Evolutionary conservation across 2,888 invertebrate species (phyloP).

Genomic region (Phragmatobia fuliginosa): DNA sequence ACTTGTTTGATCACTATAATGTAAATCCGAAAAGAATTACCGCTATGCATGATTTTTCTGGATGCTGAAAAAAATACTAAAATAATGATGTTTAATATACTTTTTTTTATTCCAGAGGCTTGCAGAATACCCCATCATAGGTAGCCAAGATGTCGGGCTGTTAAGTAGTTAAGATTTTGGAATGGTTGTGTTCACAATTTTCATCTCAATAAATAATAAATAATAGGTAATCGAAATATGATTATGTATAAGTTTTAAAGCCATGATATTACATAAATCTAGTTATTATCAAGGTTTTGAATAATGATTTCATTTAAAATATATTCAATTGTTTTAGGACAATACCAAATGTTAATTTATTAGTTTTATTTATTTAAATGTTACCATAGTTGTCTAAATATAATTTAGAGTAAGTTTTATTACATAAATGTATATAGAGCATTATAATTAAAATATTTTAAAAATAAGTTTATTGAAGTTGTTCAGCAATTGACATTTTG

Average conservation of each 20-base stretch:
- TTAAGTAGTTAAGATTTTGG: conserved; percentile 42
- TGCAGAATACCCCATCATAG: conserved; percentile 80
- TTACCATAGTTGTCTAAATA: background rate
- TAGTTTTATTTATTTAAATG: background rate
- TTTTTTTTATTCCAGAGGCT: conserved; percentile 66
- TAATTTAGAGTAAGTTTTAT: conserved; percentile 34
- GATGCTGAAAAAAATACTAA: no score
- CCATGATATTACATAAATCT: conserved; percentile 5
- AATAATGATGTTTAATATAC: background rate
- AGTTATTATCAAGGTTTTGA: background rate
- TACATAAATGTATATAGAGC: no score
- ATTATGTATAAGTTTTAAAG: background rate
- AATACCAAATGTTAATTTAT: background rate
- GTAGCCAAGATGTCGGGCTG: conserved; percentile 62
- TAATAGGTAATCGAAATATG: background rate
- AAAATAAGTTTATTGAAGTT: no score
- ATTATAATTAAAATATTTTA: no score
- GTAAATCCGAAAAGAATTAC: no score
- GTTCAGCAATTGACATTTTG: no score
- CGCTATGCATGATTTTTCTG: no score
- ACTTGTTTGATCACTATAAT: no score
- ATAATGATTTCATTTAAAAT: background rate
- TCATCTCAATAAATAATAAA: conserved; percentile 30
- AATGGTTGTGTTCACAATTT: conserved; percentile 69
- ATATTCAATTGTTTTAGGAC: background rate